These are phyloP conservation scores for Spermophilus dauricus DNA, from an alignment of 2,113 vertebrate species.

Conservation along the genomic window DNA sequence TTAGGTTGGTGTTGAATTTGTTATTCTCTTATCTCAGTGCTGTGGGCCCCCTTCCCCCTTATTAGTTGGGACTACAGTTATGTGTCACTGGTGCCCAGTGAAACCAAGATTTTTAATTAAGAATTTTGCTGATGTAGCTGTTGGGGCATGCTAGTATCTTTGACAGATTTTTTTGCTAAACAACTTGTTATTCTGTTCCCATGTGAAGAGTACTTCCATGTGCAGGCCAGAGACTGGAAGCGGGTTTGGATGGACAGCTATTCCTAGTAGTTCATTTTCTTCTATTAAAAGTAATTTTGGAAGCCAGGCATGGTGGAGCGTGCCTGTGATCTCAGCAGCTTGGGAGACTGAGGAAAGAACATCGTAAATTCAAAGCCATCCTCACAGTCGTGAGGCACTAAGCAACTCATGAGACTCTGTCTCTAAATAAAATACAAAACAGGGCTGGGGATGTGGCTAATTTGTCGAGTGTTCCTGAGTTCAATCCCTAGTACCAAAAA, in stretches of 20 bases:
- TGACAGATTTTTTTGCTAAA: not conserved
- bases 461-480: too few relatives aligned
- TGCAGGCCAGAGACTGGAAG: not conserved
- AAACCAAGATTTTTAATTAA: not conserved
- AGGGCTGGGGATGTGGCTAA: too few relatives aligned
- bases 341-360: too few relatives aligned
- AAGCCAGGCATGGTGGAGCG: too few relatives aligned
- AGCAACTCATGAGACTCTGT: too few relatives aligned
- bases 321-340: too few relatives aligned
- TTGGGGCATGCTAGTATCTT: not conserved
- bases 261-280: constrained; percentile 24
- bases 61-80: not conserved
- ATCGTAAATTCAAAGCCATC: too few relatives aligned
- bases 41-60: too few relatives aligned
- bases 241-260: not conserved
- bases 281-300: constrained; percentile 8
- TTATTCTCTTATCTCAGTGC: not conserved
- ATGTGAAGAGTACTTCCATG: not conserved
- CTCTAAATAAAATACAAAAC: too few relatives aligned
- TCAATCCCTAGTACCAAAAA: too few relatives aligned
- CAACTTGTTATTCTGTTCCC: not conserved
- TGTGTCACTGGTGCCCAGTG: not conserved
- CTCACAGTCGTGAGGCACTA: too few relatives aligned
- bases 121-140: not conserved
- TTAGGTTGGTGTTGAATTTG: not conserved